phyloP scores from a whole-genome alignment of 2,113 vertebrate species.

The Aspiorhynchus laticeps region DNA sequence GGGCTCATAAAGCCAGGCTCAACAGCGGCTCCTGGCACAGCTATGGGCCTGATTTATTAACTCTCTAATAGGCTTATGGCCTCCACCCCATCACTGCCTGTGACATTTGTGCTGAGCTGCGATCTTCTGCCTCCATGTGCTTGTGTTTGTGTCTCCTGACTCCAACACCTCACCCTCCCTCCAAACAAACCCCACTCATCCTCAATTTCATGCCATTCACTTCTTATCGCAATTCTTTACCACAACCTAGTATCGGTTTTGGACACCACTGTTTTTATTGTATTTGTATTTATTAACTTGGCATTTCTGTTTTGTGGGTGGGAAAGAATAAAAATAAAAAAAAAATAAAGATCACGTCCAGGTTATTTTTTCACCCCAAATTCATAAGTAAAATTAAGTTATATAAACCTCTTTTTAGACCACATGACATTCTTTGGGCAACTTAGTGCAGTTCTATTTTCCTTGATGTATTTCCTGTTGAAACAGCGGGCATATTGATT shows the following conservation, averaged over 20 bases:
- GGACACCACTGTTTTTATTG: not conserved
- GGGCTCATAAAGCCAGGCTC: slow-evolving; percentile 53
- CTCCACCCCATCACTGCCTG: slow-evolving; percentile 41
- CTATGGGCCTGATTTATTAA: slow-evolving; percentile 56
- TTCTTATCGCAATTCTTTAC: not conserved
- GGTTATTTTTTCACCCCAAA: not conserved
- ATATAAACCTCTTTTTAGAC: not conserved
- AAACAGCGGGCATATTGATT: not conserved
- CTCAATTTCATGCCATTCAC: not conserved
- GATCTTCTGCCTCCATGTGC: slow-evolving; percentile 42
- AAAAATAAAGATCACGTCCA: not conserved
- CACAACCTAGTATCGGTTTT: not conserved
- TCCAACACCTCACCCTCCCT: not conserved
- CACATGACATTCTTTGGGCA: not conserved
- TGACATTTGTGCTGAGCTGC: slow-evolving; percentile 70
- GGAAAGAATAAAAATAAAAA: not conserved
- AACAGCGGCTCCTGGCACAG: slow-evolving; percentile 46
- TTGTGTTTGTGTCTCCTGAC: slow-evolving; percentile 25
- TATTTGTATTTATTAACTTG: not conserved
- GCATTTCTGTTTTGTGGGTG: not conserved
- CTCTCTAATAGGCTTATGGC: slow-evolving; percentile 57
- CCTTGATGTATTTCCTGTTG: not conserved
- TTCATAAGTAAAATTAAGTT: not conserved
- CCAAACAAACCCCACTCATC: not conserved
- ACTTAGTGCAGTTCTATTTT: not conserved